A percentile compares a stretch with the other conserved stretches of the same genome.
Conservation (phyloP, 2,888 invertebrate genomes). For the Quadroppia sp. region DNA sequence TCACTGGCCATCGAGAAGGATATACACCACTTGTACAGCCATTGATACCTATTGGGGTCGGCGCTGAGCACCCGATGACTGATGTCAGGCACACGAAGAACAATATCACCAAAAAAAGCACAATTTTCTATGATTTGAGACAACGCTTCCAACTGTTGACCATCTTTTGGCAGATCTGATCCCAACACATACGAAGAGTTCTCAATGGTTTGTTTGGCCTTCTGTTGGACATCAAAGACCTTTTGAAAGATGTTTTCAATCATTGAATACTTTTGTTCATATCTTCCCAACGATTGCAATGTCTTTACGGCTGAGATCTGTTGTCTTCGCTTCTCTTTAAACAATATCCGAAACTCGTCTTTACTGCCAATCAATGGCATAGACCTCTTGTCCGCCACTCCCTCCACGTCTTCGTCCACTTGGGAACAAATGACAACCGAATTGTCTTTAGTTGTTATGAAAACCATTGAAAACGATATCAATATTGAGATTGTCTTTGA, state of each 20-base stretch:
- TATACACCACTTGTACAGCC: constrained; percentile 38
- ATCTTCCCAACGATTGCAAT: constrained; percentile 34
- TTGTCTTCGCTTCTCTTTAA: constrained; percentile 33
- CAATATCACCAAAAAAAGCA: constrained; percentile 41
- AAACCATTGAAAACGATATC: too few relatives aligned
- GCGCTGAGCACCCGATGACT: constrained; percentile 32
- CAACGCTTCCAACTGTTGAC: neutral
- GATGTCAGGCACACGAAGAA: constrained; percentile 36
- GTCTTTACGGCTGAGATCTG: constrained; percentile 38
- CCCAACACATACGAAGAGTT: constrained; percentile 40
- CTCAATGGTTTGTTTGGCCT: constrained; percentile 28
- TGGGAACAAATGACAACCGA: too few relatives aligned
- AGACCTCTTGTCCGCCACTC: neutral
- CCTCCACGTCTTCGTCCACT: neutral
- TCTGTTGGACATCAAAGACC: constrained; percentile 27
- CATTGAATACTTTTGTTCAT: constrained; percentile 41
- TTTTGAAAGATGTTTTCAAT: constrained; percentile 34
- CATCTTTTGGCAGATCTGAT: constrained; percentile 20
- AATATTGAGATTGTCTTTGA: too few relatives aligned
- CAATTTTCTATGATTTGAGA: constrained; percentile 34
- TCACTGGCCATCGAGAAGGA: constrained; percentile 28
- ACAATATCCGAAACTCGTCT: constrained; percentile 34
- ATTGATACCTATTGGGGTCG: neutral
- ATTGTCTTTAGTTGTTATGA: neutral
- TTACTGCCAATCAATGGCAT: constrained; percentile 1